These are phyloP conservation scores for Araneus ventricosus DNA, from an alignment of 1,140 invertebrate genomes.

Conservation along the genomic window DNA sequence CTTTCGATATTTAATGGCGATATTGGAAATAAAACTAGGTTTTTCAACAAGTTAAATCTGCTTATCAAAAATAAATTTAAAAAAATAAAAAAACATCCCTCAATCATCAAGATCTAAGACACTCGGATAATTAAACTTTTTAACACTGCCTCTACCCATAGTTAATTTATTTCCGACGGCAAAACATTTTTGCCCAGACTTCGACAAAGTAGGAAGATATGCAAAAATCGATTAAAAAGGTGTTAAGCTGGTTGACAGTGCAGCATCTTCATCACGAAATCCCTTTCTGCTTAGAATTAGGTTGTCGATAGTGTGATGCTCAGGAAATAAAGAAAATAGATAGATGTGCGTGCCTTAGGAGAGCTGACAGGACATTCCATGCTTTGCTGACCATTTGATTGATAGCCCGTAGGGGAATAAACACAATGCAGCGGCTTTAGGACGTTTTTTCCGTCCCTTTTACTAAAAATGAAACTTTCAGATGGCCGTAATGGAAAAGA, in stretches of 20 bases:
- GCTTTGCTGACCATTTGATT: constrained; percentile 55
- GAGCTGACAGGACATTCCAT: constrained; percentile 54
- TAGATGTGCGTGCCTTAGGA: constrained; percentile 47
- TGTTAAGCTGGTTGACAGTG: constrained; percentile 23
- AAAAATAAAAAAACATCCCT: too few relatives aligned
- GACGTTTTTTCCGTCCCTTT: neutral
- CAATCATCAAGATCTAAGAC: too few relatives aligned
- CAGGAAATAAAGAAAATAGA: constrained; percentile 48
- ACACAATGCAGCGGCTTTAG: neutral
- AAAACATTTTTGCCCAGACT: neutral
- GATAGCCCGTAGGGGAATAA: constrained; percentile 33
- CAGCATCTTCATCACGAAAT: neutral
- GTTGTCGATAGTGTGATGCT: neutral
- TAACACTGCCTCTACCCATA: too few relatives aligned
- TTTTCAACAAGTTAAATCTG: too few relatives aligned
- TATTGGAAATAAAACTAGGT: too few relatives aligned
- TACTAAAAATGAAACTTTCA: neutral
- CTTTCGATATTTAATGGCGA: too few relatives aligned
- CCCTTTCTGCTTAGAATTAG: neutral
- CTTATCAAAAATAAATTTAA: too few relatives aligned
- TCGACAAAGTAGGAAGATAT: neutral
- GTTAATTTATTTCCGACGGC: neutral
- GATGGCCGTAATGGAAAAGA: neutral
- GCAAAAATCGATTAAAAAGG: constrained; percentile 26
- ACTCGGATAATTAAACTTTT: too few relatives aligned